These are phyloP conservation scores for Onychomys arenicola DNA, from an alignment of 2,797 vertebrate genomes.

Conservation along the genomic window DNA sequence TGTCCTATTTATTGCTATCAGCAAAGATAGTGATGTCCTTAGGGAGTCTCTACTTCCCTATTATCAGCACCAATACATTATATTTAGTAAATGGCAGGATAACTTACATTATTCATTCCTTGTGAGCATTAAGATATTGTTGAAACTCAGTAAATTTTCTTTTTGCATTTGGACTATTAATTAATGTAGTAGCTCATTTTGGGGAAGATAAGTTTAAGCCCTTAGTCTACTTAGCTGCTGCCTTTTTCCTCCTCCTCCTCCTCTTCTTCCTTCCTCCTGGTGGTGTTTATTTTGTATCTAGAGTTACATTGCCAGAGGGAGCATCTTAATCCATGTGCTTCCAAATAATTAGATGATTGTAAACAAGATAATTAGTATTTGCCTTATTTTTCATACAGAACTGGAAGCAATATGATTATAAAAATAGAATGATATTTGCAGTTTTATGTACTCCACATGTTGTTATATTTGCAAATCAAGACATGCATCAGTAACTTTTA, in stretches of 20 bases:
- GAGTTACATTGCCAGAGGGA: slow-evolving; percentile 59
- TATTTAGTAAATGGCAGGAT: slow-evolving; percentile 30
- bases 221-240: slow-evolving; percentile 57
- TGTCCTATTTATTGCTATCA: slow-evolving; percentile 9
- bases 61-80: background rate
- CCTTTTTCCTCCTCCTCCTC: background rate
- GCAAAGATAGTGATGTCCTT: slow-evolving; percentile 23
- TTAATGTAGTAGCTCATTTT: slow-evolving; percentile 67
- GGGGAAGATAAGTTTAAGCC: background rate
- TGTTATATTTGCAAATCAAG: slow-evolving; percentile 50
- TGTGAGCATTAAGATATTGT: slow-evolving; percentile 15
- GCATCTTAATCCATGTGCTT: slow-evolving; percentile 68
- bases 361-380: slow-evolving; percentile 79
- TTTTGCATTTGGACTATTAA: slow-evolving; percentile 60
- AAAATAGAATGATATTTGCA: slow-evolving; percentile 43
- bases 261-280: slow-evolving; percentile 64
- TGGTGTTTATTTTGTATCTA: slow-evolving; percentile 63
- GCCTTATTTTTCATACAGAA: slow-evolving; percentile 60
- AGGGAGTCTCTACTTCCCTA: background rate
- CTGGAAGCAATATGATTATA: slow-evolving; percentile 60
- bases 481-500: slow-evolving; percentile 41
- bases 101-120: slow-evolving; percentile 15
- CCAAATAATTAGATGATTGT: slow-evolving; percentile 72
- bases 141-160: slow-evolving; percentile 64
- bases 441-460: slow-evolving; percentile 49